Base-by-base conservation (phyloP, 1,140 invertebrate species). In the Oedothorax gibbosus region DNA sequence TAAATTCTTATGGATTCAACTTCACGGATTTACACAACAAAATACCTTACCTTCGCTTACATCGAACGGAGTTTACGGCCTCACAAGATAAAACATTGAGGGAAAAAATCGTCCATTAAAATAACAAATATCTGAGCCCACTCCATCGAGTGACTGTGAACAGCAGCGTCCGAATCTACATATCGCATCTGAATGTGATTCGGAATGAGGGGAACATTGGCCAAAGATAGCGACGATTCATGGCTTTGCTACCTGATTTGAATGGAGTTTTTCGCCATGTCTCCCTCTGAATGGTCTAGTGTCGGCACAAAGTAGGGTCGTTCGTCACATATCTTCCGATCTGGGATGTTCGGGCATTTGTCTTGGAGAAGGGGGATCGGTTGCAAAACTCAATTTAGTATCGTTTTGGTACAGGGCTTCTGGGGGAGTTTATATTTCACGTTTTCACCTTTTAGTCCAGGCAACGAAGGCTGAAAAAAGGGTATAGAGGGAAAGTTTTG, bases 111-210 rank as follows among this genome's bases (percentile, higher is more conserved):
- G 35, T 5, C 35, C 35, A 35, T 35, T 35, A 35, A 35, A 35
- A 35, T 35, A 35, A 35, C 35, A 35, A 35, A 35, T 35, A 35
- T 35, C 49, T 18, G 54, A 71, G 51, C 68, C 49, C 50, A 21
- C 18, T 66, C 9, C 64, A 5, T 12, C 8, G 49, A 20, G 11
- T 66, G 64, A 66, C 20, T 66, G 35, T 35, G 35, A 35, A 35
- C 35, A 35, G 35, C 35, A 35, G 35, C 35, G 10, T n/a, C 71
- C 20, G 72, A 14, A 75, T 75, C 72, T 75, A 57, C 72, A 75
- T 75, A 75, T 75, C 72, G 35, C 72, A 75, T 75, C 72, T 75
- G 72, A 75, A 75, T 75, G 35, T 51, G 50, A 71, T 71, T 71
- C 54, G 49, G 68, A 53, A 35, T 5, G 35, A 35, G 35, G 35